These are phyloP conservation scores for Drosophila gaucha DNA, from an alignment of 2,888 invertebrate species.

Conservation along the genomic window DNA sequence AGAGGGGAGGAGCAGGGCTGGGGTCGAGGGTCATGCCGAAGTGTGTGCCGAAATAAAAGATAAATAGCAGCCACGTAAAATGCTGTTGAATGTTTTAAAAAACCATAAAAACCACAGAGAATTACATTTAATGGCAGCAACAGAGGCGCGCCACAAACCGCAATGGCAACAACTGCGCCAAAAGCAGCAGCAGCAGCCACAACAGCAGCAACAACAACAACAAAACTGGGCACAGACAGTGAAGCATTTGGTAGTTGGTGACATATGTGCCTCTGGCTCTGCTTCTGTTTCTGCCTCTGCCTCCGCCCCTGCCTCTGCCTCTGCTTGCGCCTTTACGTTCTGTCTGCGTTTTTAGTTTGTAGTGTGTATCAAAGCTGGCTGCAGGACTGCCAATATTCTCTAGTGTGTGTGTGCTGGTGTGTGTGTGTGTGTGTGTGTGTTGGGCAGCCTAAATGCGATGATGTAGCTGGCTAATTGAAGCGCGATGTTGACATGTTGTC, in stretches of 20 bases:
- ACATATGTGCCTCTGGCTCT: constrained; percentile 40
- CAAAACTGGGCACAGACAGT: constrained; percentile 23
- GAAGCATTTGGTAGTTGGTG: constrained; percentile 37
- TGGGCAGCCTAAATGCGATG: constrained; percentile 17
- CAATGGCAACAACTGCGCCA: constrained; percentile 65
- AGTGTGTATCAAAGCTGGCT: constrained; percentile 13
- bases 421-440: constrained; percentile 5
- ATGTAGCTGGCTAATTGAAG: constrained; percentile 63
- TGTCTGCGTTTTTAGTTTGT: constrained; percentile 41
- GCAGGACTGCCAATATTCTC: constrained; percentile 18
- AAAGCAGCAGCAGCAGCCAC: constrained; percentile 33
- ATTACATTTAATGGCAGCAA: constrained; percentile 76
- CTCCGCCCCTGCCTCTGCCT: background rate
- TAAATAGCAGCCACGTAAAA: constrained; percentile 81
- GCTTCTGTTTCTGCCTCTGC: constrained; percentile 6
- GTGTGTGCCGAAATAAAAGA: constrained; percentile 73
- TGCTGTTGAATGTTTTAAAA: constrained; percentile 81
- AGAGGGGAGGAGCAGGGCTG: background rate
- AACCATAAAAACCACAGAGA: constrained; percentile 81
- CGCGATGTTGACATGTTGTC: constrained; percentile 72
- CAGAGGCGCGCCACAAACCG: constrained; percentile 55
- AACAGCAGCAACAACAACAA: constrained; percentile 11
- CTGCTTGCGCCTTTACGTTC: constrained; percentile 13
- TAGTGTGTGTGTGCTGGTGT: background rate
- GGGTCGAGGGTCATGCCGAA: constrained; percentile 9